These are phyloP conservation scores for Anguilla japonica DNA, from an alignment of 2,113 vertebrate species.

Conservation along the genomic window DNA sequence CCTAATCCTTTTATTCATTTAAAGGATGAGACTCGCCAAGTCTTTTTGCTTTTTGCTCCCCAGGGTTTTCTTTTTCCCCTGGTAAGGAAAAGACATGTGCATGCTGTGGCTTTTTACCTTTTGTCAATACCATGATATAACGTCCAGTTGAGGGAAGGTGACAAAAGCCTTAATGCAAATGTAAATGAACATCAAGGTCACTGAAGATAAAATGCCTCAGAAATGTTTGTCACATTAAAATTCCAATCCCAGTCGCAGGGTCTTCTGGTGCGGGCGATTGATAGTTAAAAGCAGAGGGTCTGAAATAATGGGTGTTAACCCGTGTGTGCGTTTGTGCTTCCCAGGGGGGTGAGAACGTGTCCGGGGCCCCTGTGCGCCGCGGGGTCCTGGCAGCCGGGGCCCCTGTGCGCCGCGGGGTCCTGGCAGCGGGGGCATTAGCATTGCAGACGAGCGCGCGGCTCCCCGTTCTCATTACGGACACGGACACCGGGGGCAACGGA, in stretches of 20 bases:
- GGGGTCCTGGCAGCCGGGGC: background rate
- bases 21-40: background rate
- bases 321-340: background rate
- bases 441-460: conserved; percentile 40
- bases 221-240: background rate
- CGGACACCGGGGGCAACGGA: conserved; percentile 44
- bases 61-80: too few species aligned
- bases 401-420: background rate
- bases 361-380: conserved; percentile 5
- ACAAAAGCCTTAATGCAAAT: background rate
- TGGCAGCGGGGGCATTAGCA: conserved; percentile 30
- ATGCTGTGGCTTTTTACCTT: background rate
- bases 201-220: background rate
- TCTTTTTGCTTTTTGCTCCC: background rate
- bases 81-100: background rate
- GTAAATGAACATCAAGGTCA: background rate
- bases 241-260: background rate
- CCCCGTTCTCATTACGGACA: conserved; percentile 55
- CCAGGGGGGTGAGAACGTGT: background rate
- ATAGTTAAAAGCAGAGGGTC: background rate
- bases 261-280: background rate
- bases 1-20: background rate
- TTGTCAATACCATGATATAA: background rate
- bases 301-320: background rate
- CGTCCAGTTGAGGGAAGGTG: background rate